Conservation (phyloP, 1,140 invertebrate species). For the Drosophila grimshawi region DNA sequence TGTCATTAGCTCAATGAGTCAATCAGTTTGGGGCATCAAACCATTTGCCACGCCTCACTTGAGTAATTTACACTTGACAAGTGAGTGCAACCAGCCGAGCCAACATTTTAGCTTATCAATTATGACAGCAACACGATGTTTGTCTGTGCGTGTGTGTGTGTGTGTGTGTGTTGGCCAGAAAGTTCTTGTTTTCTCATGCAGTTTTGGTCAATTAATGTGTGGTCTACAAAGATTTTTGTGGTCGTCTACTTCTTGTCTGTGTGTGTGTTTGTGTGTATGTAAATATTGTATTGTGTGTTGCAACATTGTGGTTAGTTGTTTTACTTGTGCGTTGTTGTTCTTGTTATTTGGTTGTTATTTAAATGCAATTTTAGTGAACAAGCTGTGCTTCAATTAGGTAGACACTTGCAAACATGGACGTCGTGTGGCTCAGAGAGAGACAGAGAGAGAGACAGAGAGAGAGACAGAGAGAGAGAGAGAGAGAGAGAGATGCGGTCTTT, state of each 20-base stretch:
- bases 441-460: no score
- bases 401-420: no score
- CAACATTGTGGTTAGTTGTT: slow-evolving; percentile 11
- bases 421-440: no score
- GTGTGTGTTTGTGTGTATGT: slow-evolving; percentile 3
- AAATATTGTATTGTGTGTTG: slow-evolving; percentile 41
- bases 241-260: slow-evolving; percentile 27
- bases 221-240: slow-evolving; percentile 63
- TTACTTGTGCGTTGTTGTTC: no score
- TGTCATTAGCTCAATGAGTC: slow-evolving; percentile 36
- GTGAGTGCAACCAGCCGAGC: background rate
- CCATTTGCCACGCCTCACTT: slow-evolving; percentile 5
- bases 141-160: background rate
- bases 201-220: slow-evolving; percentile 71
- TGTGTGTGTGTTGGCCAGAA: background rate
- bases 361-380: background rate
- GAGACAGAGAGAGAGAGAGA: no score
- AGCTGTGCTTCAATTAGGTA: no score
- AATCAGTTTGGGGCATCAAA: slow-evolving; percentile 44
- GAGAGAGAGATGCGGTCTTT: no score
- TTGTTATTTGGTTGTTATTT: background rate
- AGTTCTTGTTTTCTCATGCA: slow-evolving; percentile 12
- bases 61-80: slow-evolving; percentile 41
- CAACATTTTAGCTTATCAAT: slow-evolving; percentile 29
- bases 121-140: slow-evolving; percentile 8